Base-by-base conservation (phyloP, 2,888 invertebrate species). In the Nematopogon swammerdamellus region DNA sequence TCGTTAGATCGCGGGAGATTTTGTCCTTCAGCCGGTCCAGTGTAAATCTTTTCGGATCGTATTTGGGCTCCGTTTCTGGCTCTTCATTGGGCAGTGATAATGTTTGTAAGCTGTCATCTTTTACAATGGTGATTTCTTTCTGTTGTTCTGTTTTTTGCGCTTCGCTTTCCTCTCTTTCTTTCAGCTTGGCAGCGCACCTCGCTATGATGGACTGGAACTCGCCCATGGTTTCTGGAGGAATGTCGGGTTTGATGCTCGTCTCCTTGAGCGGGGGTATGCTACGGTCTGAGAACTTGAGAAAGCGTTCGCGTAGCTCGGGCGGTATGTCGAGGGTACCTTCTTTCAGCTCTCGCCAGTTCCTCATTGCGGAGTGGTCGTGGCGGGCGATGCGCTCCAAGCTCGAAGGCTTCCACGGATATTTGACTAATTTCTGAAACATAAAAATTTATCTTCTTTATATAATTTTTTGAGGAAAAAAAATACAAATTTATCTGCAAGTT, bases 311-410 rank as follows among this genome's bases (percentile, higher is more conserved):
- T 18, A 89, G 54, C 1, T 75, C 63, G 18, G 72, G 59, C 25
- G 77, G 60, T 52, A 80, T 71, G 47, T 76, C 64, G 14, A 88
- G 57, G 53, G 82, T 67, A 6, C 84, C 85, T 25, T 79, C 67
- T 54, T 81, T 83, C 8, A 89, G 79, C 54, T 81, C 70, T 49
- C 80, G 70, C 92, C 92, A 92, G 65, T 92, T 91, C 54, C 81
- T 70, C 60, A 85, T 70, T 0, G 87, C 91, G 1, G 70, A 70
- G 49, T 73, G 69, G 59, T 92, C 91, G 59, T 91, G 91, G 8
- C 80, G 74, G 42, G 75, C 64, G 19, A 90, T 84, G 45, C 82
- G 74, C 45, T 83, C 64, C 4, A 72, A 65, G 18, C 79, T 76
- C 10, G 73, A 73, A 51, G 87, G 85, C 46, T 73, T 72, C 89